phyloP scores from a whole-genome alignment of 2,888 invertebrate species.

The Aplocera efformata region DNA sequence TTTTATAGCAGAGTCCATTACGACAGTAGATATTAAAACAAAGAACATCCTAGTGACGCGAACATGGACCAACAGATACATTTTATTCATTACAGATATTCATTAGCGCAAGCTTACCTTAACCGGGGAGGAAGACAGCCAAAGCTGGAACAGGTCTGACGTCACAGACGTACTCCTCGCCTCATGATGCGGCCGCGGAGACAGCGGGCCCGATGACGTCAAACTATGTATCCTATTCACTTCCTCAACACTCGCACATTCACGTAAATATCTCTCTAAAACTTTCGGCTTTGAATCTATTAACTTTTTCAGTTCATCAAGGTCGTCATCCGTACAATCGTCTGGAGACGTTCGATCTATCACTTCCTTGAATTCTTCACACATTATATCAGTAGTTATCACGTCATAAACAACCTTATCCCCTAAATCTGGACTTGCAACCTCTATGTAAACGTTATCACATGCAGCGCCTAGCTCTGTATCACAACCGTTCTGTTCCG shows the following conservation, averaged over 20 bases:
- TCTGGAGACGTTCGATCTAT: slow-evolving; percentile 66
- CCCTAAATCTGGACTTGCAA: slow-evolving; percentile 63
- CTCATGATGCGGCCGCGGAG: slow-evolving; percentile 70
- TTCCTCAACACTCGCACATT: slow-evolving; percentile 86
- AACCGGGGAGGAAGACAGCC: slow-evolving; percentile 89
- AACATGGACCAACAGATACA: too few relatives aligned
- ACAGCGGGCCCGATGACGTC: slow-evolving; percentile 75
- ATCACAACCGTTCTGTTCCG: slow-evolving; percentile 75
- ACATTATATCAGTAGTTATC: slow-evolving; percentile 56
- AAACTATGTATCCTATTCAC: slow-evolving; percentile 80
- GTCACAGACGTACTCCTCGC: slow-evolving; percentile 87
- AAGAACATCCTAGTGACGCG: too few relatives aligned
- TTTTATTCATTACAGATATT: too few relatives aligned
- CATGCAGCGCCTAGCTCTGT: slow-evolving; percentile 53
- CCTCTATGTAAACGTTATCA: slow-evolving; percentile 57
- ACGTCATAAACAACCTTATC: slow-evolving; percentile 67
- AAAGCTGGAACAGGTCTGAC: slow-evolving; percentile 91
- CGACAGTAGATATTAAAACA: too few relatives aligned
- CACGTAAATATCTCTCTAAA: slow-evolving; percentile 88
- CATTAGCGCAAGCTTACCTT: slow-evolving; percentile 77
- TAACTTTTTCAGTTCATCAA: slow-evolving; percentile 58
- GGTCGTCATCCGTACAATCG: slow-evolving; percentile 66
- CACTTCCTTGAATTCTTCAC: slow-evolving; percentile 63
- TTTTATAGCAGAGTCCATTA: too few relatives aligned
- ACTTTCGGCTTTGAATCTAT: slow-evolving; percentile 81